phyloP scores from a whole-genome alignment of 2,113 vertebrate species.

The Lathamus discolor region DNA sequence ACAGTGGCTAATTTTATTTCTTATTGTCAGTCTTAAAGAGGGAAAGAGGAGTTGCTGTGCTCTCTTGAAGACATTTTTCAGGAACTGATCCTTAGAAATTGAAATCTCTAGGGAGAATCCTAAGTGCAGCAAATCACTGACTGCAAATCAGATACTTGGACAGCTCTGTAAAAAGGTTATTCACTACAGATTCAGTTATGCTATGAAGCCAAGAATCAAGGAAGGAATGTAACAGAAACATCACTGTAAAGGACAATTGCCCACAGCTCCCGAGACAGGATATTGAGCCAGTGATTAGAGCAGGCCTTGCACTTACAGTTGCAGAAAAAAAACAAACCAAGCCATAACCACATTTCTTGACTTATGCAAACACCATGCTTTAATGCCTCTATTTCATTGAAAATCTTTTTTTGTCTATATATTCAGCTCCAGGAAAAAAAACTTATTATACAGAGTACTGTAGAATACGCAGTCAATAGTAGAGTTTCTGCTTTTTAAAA shows the following conservation, averaged over 20 bases:
- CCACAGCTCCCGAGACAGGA: not conserved
- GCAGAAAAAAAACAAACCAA: not conserved
- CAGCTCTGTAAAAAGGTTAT: not conserved
- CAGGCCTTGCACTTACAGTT: not conserved
- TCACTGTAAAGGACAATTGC: not conserved
- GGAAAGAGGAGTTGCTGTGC: not conserved
- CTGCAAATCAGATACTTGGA: not conserved
- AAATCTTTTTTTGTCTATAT: not conserved
- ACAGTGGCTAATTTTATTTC: not conserved
- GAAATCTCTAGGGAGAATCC: not conserved
- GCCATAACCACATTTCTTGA: not conserved
- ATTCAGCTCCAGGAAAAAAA: not conserved
- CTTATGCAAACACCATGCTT: not conserved
- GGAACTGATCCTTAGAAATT: not conserved
- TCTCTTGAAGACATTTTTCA: not conserved
- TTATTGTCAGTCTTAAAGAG: not conserved
- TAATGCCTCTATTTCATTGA: not conserved
- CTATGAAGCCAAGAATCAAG: not conserved
- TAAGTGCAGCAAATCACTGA: slow-evolving; percentile 14
- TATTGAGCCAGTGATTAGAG: not conserved
- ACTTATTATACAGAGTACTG: fast-evolving
- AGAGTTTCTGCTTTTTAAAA: not conserved
- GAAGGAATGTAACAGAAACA: not conserved
- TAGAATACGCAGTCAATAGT: not conserved
- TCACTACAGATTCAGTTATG: not conserved